Base-by-base conservation (phyloP, 1,140 invertebrate species). In the Bombus breviceps region DNA sequence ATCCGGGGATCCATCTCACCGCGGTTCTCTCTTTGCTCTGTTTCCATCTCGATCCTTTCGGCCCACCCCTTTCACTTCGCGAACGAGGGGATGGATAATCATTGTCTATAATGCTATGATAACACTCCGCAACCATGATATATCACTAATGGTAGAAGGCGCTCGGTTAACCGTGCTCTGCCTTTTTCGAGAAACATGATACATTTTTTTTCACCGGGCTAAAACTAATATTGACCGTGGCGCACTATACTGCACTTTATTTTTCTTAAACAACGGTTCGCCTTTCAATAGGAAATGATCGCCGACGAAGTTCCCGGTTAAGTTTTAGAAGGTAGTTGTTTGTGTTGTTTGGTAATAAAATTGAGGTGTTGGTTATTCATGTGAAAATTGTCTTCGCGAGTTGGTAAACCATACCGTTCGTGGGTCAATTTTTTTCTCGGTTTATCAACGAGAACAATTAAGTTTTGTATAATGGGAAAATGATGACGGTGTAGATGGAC, bases 1-100 rank as follows among this genome's bases (percentile, higher is more conserved):
- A 84, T 85, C 72, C 47, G 28, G 28, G 86, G 59, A 76, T 73
- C 83, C 62, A 72, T 73, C 81, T 37, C 66, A 18, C 66, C n/a
- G 57, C 86, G 87, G 85, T 81, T 87, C 91, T 86, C 72, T 74
- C 90, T 88, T 77, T 83, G 85, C 86, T 85, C 68, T 53, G 75
- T 76, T 82, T 76, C 79, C 88, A 32, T 47, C 81, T 28, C 66
- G 69, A 75, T 86, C 62, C 59, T 62, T 28, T 47, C 34, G 73
- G 28, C 69, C 77, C 64, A 72, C 77, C 77, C 64, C 62, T 83
- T 83, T 79, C 82, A 71, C 76, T 84, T 76, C 39, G 4, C 32
- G 1, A 68, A 37, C 9, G 22, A 41, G 43, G 62, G 74, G 43
- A 78, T 78, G 83, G 83, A 85, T 79, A 85, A 85, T 80, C 34